phyloP scores from a whole-genome alignment of 2,113 vertebrate genomes.

The Eurystomus gularis region DNA sequence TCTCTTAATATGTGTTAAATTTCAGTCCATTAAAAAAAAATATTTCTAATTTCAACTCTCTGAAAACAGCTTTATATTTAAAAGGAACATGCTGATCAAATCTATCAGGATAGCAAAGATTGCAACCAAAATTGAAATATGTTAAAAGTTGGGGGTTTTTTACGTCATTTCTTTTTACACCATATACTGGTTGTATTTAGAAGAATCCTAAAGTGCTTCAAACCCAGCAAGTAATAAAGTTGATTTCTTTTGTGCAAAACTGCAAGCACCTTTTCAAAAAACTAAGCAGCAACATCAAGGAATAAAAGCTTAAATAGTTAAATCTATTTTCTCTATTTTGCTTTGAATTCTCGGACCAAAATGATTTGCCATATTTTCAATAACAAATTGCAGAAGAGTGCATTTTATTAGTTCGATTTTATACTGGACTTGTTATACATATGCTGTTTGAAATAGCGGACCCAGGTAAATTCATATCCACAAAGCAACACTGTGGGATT shows the following conservation, averaged over 20 bases:
- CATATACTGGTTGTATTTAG: neutral
- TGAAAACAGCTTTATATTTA: neutral
- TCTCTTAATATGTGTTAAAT: neutral
- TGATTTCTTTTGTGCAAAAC: conserved; percentile 53
- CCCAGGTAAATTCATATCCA: conserved; percentile 16
- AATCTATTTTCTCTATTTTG: neutral
- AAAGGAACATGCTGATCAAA: neutral
- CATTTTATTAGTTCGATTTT: conserved; percentile 52
- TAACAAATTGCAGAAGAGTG: neutral
- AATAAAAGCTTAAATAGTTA: neutral
- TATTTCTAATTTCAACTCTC: neutral
- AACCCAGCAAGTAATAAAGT: conserved; percentile 15
- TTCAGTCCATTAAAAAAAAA: neutral
- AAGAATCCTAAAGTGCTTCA: conserved; percentile 55
- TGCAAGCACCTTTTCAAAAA: conserved; percentile 20
- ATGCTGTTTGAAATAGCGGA: conserved; percentile 57
- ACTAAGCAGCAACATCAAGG: conserved; percentile 17
- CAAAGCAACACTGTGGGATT: conserved; percentile 20
- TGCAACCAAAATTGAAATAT: neutral
- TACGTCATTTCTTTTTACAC: neutral
- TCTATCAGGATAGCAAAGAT: neutral
- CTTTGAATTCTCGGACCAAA: conserved; percentile 29
- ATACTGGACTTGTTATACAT: conserved; percentile 40
- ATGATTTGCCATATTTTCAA: conserved; percentile 6
- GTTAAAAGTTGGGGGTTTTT: neutral